Evolutionary conservation across 2,888 invertebrate species (phyloP), one percentile per base, ranked within the genome.

Genomic region (Cataglyphis altisquamis): DNA sequence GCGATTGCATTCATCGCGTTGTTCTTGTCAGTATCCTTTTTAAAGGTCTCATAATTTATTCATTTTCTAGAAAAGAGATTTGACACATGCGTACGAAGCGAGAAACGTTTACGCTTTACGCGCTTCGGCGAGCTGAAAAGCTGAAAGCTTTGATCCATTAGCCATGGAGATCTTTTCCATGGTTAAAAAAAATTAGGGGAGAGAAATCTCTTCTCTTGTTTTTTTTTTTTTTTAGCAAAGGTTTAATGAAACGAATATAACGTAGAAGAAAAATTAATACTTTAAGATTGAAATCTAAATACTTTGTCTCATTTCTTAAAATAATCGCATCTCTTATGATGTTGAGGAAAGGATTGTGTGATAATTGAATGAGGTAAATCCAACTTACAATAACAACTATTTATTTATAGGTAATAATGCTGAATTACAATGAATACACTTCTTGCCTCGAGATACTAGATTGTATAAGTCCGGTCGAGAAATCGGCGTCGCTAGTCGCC

Each of bases 361-460:
- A 5, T 21, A 21, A 29, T 25, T 15, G 25, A 78, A 78, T 57
- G 8, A 63, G 32, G 55, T 5, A 68, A 70, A 15, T 48, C 29
- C 45, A 12, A 18, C 55, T 89, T 94, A 95, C 94, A 95, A 94
- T 95, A 95, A 94, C 94, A 95, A 94, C 94, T 94, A 95, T 94
- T 95, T 95, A 94, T 94, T 95, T 93, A 94, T 94, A 94, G 92
- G 93, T 94, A 94, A 93, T 94, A 94, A 94, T 94, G 94, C 93
- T 94, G 94, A 94, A 94, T 94, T 94, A 94, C 94, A 94, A 89
- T 94, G 94, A 94, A 94, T 94, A 94, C 93, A 94, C 92, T 94
- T 93, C 92, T 93, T 93, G 93, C 93, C 92, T 94, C 93, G 92
- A 52, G 48, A 93, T 94, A 94, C 92, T 92, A 94, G 91, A 93